Base-by-base conservation (phyloP, 1,140 invertebrate genomes). In the Cotesia vestalis region DNA sequence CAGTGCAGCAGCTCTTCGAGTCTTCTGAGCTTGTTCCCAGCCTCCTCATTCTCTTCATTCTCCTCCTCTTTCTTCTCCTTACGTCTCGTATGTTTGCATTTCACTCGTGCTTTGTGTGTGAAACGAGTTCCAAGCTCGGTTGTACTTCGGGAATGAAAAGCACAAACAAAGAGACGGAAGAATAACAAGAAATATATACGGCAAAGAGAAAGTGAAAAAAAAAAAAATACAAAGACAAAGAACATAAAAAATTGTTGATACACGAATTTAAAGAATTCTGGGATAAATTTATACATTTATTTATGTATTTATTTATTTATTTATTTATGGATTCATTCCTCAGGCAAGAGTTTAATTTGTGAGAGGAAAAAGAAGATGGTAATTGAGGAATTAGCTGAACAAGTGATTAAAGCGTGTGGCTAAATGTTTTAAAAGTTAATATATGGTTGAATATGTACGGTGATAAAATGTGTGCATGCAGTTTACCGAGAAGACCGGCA, bases 81-180 rank as follows among this genome's bases (percentile, higher is more conserved):
- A 20, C 5, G 17, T n/a, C n/a, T 12, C 27, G 46, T 36, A 4
- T 69, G 20, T 73, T 73, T 69, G 66, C 59, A 69, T 69, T 69
- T 72, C 17, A 66, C 62, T 72, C 52, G 62, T 60, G 51, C 46
- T 66, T 72, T 66, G 34, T 64, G 27, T 59, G 8, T 57, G 27
- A 20, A 52, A 4, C 34, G 34, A 57, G 66, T 55, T 59, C 34
- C 53, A 34, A 59, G 40, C 46, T 51, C 35, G 27, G 53, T 35
- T 66, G 53, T 60, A 36, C 63, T 66, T 46, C 62, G 34, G 59
- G 55, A 27, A 72, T 67, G n/a, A 72, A 66, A 67, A 67, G 38
- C 17, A 46, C 53, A 72, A 72, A 72, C 57, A 67, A 66, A 57
- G 59, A 72, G 63, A 66, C 53, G 57, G 17, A 67, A 72, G 55